Percentiles rank a stretch among this genome's conserved stretches.
Conservation (phyloP, 2,113 vertebrate genomes). For the Cebidichthys violaceus region DNA sequence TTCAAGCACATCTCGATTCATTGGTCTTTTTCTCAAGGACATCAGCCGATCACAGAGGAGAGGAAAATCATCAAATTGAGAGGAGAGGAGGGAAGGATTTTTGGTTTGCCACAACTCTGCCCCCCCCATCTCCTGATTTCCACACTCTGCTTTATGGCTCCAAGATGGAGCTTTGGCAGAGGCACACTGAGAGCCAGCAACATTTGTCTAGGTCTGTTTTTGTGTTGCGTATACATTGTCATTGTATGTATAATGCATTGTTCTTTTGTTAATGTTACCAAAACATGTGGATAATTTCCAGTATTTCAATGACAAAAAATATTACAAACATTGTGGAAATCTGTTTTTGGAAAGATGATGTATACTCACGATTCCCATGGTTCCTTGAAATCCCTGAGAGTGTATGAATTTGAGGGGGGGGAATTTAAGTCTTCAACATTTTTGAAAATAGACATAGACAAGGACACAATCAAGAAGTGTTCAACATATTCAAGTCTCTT, state of each 20-base stretch:
- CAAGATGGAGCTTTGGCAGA: conserved; percentile 41
- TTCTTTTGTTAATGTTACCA: not conserved
- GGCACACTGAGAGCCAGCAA: not conserved
- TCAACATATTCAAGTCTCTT: too few species aligned
- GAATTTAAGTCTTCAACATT: too few species aligned
- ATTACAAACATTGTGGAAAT: too few species aligned
- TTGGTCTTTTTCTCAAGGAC: conserved; percentile 40
- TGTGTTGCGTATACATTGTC: not conserved
- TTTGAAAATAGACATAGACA: too few species aligned
- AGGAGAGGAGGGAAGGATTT: conserved; percentile 40
- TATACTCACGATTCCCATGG: too few species aligned
- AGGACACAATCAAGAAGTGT: too few species aligned
- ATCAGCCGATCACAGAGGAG: conserved; percentile 35
- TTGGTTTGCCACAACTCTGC: conserved; percentile 39
- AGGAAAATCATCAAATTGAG: conserved; percentile 30
- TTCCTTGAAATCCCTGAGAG: too few species aligned
- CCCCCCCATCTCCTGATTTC: conserved; percentile 16
- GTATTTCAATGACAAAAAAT: not conserved
- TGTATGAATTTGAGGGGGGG: not conserved
- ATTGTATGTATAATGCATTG: not conserved
- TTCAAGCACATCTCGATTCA: conserved; percentile 30
- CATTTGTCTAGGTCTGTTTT: not conserved
- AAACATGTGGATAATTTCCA: not conserved
- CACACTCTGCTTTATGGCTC: conserved; percentile 30
- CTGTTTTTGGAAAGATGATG: not conserved